Evolutionary conservation across 1,140 invertebrate genomes (phyloP).

Genomic region (Anoplophora glabripennis): DNA sequence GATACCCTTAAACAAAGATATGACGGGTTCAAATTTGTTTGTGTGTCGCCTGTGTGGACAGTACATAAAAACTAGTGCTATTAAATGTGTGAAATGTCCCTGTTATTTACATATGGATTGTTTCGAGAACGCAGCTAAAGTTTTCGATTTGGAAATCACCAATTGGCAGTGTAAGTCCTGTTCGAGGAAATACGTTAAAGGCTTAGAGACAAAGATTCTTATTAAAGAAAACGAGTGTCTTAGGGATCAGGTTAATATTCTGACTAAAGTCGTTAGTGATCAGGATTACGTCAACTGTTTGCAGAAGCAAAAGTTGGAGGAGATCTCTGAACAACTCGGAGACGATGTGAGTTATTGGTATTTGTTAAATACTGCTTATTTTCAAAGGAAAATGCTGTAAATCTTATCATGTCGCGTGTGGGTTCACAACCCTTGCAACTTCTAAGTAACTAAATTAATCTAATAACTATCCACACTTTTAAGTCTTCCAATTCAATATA

Average conservation of each 20-base stretch:
- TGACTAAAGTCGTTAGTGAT: slow-evolving; percentile 27
- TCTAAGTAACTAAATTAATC: neutral
- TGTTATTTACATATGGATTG: slow-evolving; percentile 26
- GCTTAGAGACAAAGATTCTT: slow-evolving; percentile 18
- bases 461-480: neutral
- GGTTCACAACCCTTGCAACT: neutral
- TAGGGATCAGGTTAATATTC: slow-evolving; percentile 23
- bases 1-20: neutral
- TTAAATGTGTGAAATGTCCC: slow-evolving; percentile 27
- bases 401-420: no score
- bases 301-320: slow-evolving; percentile 16
- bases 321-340: slow-evolving; percentile 12
- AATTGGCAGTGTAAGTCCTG: slow-evolving; percentile 27
- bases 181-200: slow-evolving; percentile 6
- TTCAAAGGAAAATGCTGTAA: no score
- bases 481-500: neutral
- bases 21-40: neutral
- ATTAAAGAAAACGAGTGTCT: slow-evolving; percentile 28
- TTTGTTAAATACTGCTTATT: no score
- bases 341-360: slow-evolving; percentile 19
- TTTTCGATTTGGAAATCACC: slow-evolving; percentile 21
- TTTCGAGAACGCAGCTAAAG: slow-evolving; percentile 21
- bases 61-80: slow-evolving; percentile 26
- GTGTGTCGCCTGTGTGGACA: slow-evolving; percentile 22
- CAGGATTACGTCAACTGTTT: slow-evolving; percentile 29